Evolutionary conservation across 2,113 vertebrate genomes (phyloP).

Genomic region (Python bivittatus): DNA sequence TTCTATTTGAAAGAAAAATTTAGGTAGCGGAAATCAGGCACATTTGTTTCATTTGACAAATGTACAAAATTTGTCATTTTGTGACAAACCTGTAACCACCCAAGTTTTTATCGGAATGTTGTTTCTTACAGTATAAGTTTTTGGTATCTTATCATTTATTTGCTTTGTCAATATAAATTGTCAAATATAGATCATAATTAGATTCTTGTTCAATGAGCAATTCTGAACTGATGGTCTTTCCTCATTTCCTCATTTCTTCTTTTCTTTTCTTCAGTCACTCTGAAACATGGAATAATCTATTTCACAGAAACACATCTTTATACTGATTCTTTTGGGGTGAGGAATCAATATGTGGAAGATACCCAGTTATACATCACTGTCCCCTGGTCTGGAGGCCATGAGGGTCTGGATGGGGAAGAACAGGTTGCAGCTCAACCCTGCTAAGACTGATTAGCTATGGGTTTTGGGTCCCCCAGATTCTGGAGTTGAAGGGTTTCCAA

Average conservation of each 20-base stretch:
- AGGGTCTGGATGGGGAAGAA: too few relatives aligned
- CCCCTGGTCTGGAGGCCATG: too few relatives aligned
- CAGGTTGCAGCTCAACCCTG: too few relatives aligned
- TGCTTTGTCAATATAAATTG: slow-evolving; percentile 20
- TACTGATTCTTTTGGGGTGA: neutral
- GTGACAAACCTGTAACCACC: neutral
- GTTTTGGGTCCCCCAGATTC: too few relatives aligned
- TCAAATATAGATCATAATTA: neutral
- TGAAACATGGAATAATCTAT: neutral
- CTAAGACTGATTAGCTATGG: too few relatives aligned
- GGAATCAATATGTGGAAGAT: too few relatives aligned
- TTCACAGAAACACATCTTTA: neutral
- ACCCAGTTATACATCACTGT: too few relatives aligned
- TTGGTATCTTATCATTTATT: neutral
- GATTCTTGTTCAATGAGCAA: neutral
- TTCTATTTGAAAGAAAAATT: neutral
- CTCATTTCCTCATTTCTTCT: neutral
- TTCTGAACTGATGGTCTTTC: neutral
- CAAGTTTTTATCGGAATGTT: neutral
- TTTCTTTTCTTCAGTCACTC: neutral
- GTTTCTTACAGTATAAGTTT: neutral
- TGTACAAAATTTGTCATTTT: neutral
- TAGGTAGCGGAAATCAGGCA: neutral
- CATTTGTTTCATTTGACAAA: neutral
- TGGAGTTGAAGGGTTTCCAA: too few relatives aligned